Conservation (phyloP, 2,113 vertebrate genomes). For the Phyllostomus discolor region DNA sequence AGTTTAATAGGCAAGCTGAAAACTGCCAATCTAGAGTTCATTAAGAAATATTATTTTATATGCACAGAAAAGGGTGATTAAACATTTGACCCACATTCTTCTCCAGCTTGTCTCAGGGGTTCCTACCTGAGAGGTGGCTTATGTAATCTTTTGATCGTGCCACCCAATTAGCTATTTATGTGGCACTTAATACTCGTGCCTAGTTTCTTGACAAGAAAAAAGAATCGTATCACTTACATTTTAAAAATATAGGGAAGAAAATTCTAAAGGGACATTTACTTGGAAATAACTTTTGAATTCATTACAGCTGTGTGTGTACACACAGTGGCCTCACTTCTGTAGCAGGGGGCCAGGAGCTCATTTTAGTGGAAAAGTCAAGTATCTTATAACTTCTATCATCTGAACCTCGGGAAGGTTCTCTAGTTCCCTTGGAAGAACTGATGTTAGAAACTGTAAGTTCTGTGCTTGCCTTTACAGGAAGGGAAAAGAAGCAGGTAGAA, state of each 20-base stretch:
- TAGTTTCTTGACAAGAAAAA: constrained; percentile 25
- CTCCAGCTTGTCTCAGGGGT: background rate
- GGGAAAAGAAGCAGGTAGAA: background rate
- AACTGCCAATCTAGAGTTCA: constrained; percentile 25
- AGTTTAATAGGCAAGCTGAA: constrained; percentile 24
- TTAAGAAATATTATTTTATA: constrained; percentile 48
- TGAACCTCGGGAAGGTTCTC: constrained; percentile 10
- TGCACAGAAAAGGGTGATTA: background rate
- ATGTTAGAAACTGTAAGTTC: constrained; percentile 10
- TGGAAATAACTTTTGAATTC: background rate
- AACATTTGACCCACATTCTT: constrained; percentile 42
- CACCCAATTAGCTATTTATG: constrained; percentile 63
- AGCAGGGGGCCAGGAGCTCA: background rate
- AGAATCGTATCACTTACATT: background rate
- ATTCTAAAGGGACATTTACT: background rate
- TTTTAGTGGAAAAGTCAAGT: constrained; percentile 32
- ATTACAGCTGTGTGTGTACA: background rate
- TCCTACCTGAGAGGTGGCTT: constrained; percentile 35
- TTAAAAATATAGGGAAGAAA: background rate
- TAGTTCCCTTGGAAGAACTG: background rate
- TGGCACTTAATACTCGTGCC: constrained; percentile 38
- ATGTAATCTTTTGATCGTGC: constrained; percentile 45
- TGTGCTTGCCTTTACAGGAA: background rate
- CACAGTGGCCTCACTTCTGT: background rate
- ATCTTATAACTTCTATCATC: constrained; percentile 22